A percentile compares a stretch with the other conserved stretches of the same genome.
Conservation (phyloP, 2,113 vertebrate species). For the Harpagus bidentatus region DNA sequence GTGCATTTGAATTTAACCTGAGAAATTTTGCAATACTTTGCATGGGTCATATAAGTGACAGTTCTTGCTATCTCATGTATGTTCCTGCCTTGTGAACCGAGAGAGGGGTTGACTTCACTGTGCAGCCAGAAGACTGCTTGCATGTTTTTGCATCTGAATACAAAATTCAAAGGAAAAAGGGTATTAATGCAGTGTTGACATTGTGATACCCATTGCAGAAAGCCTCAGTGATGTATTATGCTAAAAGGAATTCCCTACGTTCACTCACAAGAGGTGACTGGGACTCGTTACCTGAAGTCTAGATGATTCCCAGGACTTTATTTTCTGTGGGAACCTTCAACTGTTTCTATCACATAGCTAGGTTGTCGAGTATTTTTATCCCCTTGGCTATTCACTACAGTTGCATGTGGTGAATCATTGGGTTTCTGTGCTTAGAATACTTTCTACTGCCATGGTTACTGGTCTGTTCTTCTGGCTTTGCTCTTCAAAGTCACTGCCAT, state of each 20-base stretch:
- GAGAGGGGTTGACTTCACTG: not conserved
- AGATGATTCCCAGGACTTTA: not conserved
- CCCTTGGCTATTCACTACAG: not conserved
- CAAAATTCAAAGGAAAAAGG: not conserved
- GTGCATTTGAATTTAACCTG: not conserved
- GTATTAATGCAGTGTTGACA: not conserved
- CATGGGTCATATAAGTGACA: not conserved
- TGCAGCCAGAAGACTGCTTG: not conserved
- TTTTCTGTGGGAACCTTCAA: not conserved
- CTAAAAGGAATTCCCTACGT: not conserved
- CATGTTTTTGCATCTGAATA: not conserved
- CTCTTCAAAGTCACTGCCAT: not conserved
- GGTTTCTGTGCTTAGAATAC: not conserved
- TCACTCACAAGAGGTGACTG: not conserved
- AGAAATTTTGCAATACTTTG: not conserved
- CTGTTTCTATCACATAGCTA: not conserved
- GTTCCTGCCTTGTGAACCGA: not conserved
- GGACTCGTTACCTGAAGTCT: not conserved
- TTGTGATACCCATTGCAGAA: not conserved
- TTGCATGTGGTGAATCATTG: accelerated
- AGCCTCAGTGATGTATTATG: not conserved
- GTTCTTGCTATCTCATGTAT: not conserved
- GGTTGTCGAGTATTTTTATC: not conserved
- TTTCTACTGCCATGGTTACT: not conserved
- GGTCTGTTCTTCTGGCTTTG: not conserved